phyloP scores from a whole-genome alignment of 2,888 invertebrate genomes.

The Lampropteryx suffumata region DNA sequence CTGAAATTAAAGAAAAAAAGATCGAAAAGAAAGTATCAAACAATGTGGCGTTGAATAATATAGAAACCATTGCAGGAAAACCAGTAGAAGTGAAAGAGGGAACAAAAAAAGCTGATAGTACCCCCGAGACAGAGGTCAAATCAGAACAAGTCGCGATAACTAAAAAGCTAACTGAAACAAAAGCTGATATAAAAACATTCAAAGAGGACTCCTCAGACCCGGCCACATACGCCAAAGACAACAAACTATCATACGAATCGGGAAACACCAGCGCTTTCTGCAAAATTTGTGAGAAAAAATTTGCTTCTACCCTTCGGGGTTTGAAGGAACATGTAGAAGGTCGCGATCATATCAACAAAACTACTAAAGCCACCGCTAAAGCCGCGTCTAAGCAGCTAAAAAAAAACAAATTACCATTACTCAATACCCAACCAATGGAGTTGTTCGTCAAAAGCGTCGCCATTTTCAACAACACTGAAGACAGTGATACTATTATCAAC shows the following conservation, averaged over 20 bases:
- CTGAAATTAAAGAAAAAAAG: not conserved
- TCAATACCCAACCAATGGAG: not conserved
- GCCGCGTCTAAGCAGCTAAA: not conserved
- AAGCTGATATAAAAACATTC: not conserved
- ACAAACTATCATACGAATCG: conserved; percentile 39
- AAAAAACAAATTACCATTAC: conserved; percentile 1
- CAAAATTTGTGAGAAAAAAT: conserved; percentile 35
- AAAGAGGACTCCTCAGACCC: conserved; percentile 7
- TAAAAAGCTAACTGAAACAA: not conserved
- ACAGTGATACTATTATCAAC: conserved; percentile 39
- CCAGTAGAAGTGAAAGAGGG: not conserved
- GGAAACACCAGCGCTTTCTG: conserved; percentile 39
- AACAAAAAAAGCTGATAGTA: not conserved
- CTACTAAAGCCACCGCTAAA: conserved; percentile 3
- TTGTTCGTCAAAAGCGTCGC: not conserved
- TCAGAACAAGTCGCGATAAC: not conserved
- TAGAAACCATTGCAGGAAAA: conserved; percentile 15
- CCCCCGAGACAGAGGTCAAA: not conserved
- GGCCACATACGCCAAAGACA: conserved; percentile 34
- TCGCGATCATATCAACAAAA: conserved; percentile 38
- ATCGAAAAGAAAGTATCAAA: not conserved
- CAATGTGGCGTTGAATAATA: conserved; percentile 2
- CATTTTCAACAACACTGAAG: conserved; percentile 3
- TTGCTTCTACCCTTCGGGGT: conserved; percentile 38
- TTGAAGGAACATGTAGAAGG: conserved; percentile 50